Evolutionary conservation across 30 jellyfish, hydroid and myxozoan genomes (phyloP).

Genomic region (Cassiopea andromeda): DNA sequence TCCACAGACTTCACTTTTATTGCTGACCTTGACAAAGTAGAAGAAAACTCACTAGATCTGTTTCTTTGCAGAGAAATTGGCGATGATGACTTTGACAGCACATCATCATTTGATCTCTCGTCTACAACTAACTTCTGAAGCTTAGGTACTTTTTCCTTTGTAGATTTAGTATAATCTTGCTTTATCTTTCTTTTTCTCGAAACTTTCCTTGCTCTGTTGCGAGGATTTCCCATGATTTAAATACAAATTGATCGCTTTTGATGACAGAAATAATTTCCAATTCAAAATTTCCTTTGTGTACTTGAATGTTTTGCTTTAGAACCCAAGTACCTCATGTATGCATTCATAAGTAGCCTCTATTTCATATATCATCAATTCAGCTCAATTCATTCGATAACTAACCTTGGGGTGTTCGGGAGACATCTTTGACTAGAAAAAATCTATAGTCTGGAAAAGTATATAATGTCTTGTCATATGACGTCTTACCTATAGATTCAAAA

Average conservation of each 20-base stretch:
- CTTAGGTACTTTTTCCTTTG: not conserved
- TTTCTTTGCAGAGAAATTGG: not conserved
- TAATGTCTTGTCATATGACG: not conserved
- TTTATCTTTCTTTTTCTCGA: not conserved
- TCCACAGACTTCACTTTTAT: too few species aligned
- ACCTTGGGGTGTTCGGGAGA: too few species aligned
- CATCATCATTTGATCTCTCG: too few species aligned
- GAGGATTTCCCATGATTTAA: not conserved
- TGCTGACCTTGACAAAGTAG: too few species aligned
- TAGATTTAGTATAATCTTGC: not conserved
- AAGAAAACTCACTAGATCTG: not conserved
- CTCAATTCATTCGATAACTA: too few species aligned
- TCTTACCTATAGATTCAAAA: too few species aligned
- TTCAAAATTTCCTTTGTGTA: not conserved
- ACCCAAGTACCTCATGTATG: too few species aligned
- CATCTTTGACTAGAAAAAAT: not conserved
- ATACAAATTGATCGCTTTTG: not conserved
- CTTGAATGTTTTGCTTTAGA: not conserved
- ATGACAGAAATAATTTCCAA: not conserved
- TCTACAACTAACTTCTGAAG: not conserved
- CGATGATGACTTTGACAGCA: not conserved
- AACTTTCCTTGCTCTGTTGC: not conserved
- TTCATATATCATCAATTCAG: too few species aligned
- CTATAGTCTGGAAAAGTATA: not conserved
- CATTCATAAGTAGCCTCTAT: not conserved